Percentiles rank a stretch among this genome's conserved stretches.
These are phyloP conservation scores for Deilephila porcellus DNA, from an alignment of 2,888 invertebrate species.

Conservation along the genomic window DNA sequence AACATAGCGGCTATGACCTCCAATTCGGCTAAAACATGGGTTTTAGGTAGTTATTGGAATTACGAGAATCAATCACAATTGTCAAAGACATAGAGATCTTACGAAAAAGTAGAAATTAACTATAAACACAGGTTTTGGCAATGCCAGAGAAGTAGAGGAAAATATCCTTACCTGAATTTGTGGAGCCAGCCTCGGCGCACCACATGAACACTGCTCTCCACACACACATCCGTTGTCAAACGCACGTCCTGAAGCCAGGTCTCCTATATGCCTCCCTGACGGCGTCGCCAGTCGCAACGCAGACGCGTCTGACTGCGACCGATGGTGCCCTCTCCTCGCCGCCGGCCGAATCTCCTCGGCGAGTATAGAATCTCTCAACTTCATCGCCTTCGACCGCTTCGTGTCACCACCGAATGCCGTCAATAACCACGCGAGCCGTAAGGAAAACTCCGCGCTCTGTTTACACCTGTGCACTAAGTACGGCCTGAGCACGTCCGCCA, in stretches of 20 bases:
- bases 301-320: slow-evolving; percentile 93
- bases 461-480: slow-evolving; percentile 88
- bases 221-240: slow-evolving; percentile 98
- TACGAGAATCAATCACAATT: too few relatives aligned
- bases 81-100: too few relatives aligned
- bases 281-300: slow-evolving; percentile 85
- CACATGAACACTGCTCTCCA: slow-evolving; percentile 89
- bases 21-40: too few relatives aligned
- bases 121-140: too few relatives aligned
- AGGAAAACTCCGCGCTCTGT: slow-evolving; percentile 97
- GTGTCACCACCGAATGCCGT: slow-evolving; percentile 94
- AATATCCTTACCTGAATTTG: slow-evolving; percentile 71
- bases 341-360: slow-evolving; percentile 80
- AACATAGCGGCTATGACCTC: too few relatives aligned
- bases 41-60: too few relatives aligned
- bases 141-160: neutral
- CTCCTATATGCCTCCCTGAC: slow-evolving; percentile 91
- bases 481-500: slow-evolving; percentile 90
- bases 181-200: slow-evolving; percentile 78
- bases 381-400: slow-evolving; percentile 72
- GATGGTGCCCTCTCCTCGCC: slow-evolving; percentile 80
- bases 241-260: slow-evolving; percentile 96
- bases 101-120: too few relatives aligned
- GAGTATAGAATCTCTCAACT: slow-evolving; percentile 74
- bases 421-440: slow-evolving; percentile 97